Conservation (phyloP, 2,888 invertebrate genomes). For the Eledona agricola region DNA sequence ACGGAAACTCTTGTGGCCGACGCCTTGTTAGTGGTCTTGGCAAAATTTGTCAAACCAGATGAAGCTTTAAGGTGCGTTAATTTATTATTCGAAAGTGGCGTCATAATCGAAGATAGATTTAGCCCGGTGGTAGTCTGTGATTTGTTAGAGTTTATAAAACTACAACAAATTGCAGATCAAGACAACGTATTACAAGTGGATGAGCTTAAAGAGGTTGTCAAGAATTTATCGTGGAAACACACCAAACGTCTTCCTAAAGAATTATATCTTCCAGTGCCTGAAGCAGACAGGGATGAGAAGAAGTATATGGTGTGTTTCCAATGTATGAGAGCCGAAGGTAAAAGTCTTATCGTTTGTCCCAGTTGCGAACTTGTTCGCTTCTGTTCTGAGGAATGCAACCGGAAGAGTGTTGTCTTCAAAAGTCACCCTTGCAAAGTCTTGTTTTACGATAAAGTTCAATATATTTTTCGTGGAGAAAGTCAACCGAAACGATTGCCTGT, state of each 20-base stretch:
- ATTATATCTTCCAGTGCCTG: slow-evolving; percentile 18
- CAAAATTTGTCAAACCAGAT: slow-evolving; percentile 47
- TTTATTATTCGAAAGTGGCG: slow-evolving; percentile 44
- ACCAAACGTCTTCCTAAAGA: slow-evolving; percentile 14
- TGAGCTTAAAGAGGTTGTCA: background rate
- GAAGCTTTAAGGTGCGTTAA: slow-evolving; percentile 44
- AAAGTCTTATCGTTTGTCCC: slow-evolving; percentile 52
- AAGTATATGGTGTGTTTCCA: slow-evolving; percentile 57
- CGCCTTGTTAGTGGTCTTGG: slow-evolving; percentile 42
- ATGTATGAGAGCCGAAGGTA: slow-evolving; percentile 48
- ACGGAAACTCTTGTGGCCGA: slow-evolving; percentile 46
- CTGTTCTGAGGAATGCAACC: slow-evolving; percentile 56
- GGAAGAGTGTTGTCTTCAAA: slow-evolving; percentile 44
- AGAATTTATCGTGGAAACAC: slow-evolving; percentile 1
- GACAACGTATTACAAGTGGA: slow-evolving; percentile 17
- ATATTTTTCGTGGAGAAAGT: slow-evolving; percentile 5
- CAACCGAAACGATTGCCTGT: slow-evolving; percentile 3
- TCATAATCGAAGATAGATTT: slow-evolving; percentile 38
- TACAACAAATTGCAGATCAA: slow-evolving; percentile 27
- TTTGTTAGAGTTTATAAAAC: slow-evolving; percentile 39
- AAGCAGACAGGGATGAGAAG: slow-evolving; percentile 30
- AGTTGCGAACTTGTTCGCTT: slow-evolving; percentile 55
- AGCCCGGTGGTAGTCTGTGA: slow-evolving; percentile 26
- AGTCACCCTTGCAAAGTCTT: slow-evolving; percentile 39
- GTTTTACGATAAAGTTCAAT: slow-evolving; percentile 12